Evolutionary conservation across 2,888 invertebrate genomes (phyloP).

Genomic region (Eubasilissa splendida): DNA sequence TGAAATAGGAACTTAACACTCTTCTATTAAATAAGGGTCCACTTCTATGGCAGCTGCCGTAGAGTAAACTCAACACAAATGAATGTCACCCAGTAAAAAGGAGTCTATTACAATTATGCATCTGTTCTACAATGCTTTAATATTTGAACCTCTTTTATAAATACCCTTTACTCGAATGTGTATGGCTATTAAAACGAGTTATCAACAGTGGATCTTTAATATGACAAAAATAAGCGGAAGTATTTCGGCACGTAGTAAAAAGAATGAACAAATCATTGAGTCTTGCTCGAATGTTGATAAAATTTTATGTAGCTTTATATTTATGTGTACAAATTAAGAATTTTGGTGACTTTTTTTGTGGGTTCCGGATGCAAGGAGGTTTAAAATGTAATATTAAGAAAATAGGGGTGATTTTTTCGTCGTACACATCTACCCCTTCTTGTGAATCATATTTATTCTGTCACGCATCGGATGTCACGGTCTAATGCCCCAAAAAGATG

Average conservation of each 20-base stretch:
- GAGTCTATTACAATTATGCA: background rate
- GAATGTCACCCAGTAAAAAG: background rate
- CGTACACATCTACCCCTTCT: conserved; percentile 8
- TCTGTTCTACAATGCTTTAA: background rate
- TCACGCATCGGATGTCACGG: conserved; percentile 25
- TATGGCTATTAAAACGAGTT: background rate
- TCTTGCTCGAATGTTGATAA: background rate
- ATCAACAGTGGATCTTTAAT: background rate
- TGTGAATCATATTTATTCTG: conserved; percentile 19
- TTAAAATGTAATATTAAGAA: conserved; percentile 1
- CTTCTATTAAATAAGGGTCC: conserved; percentile 42
- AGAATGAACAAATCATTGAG: background rate
- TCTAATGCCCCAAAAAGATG: conserved; percentile 25
- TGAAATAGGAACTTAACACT: conserved; percentile 48
- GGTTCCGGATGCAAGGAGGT: background rate
- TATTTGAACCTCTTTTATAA: background rate
- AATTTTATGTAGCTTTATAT: background rate
- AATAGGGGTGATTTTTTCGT: conserved; percentile 29
- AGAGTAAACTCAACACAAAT: background rate
- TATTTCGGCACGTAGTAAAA: background rate
- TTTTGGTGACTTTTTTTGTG: background rate
- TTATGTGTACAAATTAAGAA: background rate
- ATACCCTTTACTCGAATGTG: background rate
- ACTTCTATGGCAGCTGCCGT: conserved; percentile 32
- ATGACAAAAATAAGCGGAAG: background rate